phyloP scores from a whole-genome alignment of 2,113 vertebrate species.

The Chloropsis hardwickii region DNA sequence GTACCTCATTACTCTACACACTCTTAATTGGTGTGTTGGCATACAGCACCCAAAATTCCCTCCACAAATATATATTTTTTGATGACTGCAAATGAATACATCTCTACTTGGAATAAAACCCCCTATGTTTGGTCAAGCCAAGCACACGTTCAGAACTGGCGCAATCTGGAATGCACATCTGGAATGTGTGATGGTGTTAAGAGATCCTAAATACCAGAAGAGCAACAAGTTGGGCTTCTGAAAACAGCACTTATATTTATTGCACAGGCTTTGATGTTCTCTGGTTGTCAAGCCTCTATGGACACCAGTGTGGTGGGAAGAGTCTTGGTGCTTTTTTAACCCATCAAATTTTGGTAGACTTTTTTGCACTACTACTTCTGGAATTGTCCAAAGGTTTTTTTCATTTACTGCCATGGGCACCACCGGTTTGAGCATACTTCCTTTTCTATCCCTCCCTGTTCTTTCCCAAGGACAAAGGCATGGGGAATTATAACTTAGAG shows the following conservation, averaged over 20 bases:
- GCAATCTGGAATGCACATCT: conserved; percentile 23
- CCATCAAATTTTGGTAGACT: neutral
- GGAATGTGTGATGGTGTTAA: neutral
- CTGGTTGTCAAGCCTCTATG: neutral
- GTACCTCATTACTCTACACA: neutral
- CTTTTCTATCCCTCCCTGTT: neutral
- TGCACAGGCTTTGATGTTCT: neutral
- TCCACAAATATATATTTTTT: conserved; percentile 38
- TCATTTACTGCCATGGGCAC: neutral
- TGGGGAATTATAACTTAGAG: neutral
- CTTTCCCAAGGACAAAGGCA: neutral
- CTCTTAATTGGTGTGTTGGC: neutral
- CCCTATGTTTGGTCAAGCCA: conserved; percentile 6
- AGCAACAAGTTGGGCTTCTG: neutral
- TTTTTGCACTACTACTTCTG: neutral
- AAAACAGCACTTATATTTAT: neutral
- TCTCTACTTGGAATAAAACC: conserved; percentile 4
- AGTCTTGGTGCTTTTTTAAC: neutral
- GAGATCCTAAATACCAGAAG: neutral
- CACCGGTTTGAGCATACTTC: neutral
- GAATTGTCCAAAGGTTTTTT: neutral
- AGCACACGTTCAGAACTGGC: neutral
- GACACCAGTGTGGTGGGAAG: neutral
- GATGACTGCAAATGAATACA: conserved; percentile 21
- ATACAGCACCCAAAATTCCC: neutral